Evolutionary conservation across 2,888 invertebrate species (phyloP).

Genomic region (Phalangium opilio): DNA sequence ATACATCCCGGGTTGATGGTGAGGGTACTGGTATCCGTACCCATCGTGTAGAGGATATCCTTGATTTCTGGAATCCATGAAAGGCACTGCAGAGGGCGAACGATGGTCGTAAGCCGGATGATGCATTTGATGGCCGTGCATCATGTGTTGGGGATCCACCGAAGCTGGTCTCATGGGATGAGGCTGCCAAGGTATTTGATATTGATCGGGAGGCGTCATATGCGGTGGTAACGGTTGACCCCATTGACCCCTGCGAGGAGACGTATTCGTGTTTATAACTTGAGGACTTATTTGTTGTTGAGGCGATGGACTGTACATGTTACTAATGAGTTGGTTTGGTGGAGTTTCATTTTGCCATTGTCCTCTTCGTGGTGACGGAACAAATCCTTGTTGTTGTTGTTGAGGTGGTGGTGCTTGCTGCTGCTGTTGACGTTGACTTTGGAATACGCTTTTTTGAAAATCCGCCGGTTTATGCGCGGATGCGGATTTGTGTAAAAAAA

Average conservation of each 20-base stretch:
- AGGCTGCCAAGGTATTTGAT: not conserved
- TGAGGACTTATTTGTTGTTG: not conserved
- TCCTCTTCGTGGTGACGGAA: not conserved
- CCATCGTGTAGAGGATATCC: not conserved
- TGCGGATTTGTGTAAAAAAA: not conserved
- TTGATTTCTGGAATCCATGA: slow-evolving; percentile 4
- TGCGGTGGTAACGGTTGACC: not conserved
- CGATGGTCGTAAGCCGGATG: slow-evolving; percentile 11
- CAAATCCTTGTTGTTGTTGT: not conserved
- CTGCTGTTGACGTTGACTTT: slow-evolving; percentile 2
- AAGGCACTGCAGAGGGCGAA: slow-evolving; percentile 10
- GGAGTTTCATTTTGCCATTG: not conserved
- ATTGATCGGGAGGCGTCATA: not conserved
- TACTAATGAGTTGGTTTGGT: not conserved
- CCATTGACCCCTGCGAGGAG: not conserved
- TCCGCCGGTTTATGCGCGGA: not conserved
- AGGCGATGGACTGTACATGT: too few species aligned
- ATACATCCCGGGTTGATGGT: not conserved
- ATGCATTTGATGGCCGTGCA: slow-evolving; percentile 4
- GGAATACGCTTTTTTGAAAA: not conserved
- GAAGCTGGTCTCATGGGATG: slow-evolving; percentile 10
- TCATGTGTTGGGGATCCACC: slow-evolving; percentile 59
- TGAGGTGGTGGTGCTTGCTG: not conserved
- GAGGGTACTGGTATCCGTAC: not conserved
- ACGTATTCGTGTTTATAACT: not conserved